Base-by-base conservation (phyloP, 2,888 invertebrate genomes). In the Homarus gammarus region DNA sequence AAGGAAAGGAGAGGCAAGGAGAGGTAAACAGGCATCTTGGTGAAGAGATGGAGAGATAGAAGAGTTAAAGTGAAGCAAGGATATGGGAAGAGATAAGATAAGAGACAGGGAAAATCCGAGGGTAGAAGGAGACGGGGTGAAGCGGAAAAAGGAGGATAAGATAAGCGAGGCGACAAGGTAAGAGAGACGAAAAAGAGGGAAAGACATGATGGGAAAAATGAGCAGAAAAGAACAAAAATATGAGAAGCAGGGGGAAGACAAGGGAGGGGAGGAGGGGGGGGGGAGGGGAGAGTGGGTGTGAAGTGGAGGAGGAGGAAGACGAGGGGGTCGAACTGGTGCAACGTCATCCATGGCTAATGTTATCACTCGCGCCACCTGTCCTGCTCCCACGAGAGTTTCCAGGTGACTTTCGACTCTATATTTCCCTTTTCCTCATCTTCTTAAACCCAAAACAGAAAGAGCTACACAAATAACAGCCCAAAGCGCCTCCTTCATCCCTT, bases 321-420 rank as follows among this genome's bases (percentile, higher is more conserved):
- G 1, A 22, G 44, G 33, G 15, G 27, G 22, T 0, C 8, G 44
- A n/a, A 33, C 2, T 0, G 10, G 40, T 75, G 75, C 75, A 75
- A 18, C 75, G 75, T 75, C 75, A 75, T 75, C 75, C 75, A 75
- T 22, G 44, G 75, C 36, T 75, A 75, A 75, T 75, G 75, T 75
- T 75, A 75, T 75, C 75, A 75, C 75, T 36, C 12, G 27, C 44
- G 31, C 44, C 75, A 75, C 75, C 75, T 75, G 75, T 75, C 5
- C n/a, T 27, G 15, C n/a, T 75, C 75, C 75, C 75, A 75, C 75
- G 75, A 18, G 1, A 31, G 75, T 44, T 40, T 15, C 75, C 75
- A n/a, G 22, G n/a, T 75, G 64, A 64, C 64, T 64, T 27, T 64
- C n/a, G 27, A n/a, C 0, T 27, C 27, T 22, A 0, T n/a, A 27